Conservation (phyloP, 2,113 vertebrate species). For the Manacus vitellinus region DNA sequence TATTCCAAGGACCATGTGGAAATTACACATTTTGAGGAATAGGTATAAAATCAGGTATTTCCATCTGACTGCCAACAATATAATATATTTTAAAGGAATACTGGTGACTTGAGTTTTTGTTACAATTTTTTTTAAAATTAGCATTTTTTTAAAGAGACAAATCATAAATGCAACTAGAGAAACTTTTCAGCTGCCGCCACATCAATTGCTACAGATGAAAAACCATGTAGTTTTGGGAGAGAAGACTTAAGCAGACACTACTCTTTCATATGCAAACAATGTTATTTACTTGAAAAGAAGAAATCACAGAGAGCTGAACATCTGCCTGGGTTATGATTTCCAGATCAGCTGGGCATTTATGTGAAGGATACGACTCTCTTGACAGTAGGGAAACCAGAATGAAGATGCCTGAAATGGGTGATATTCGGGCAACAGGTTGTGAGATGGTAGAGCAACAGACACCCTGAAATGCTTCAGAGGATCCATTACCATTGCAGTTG, state of each 20-base stretch:
- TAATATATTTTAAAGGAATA: neutral
- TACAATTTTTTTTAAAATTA: neutral
- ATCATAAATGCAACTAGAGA: neutral
- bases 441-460: neutral
- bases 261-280: neutral
- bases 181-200: neutral
- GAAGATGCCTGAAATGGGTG: neutral
- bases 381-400: neutral
- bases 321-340: neutral
- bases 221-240: neutral
- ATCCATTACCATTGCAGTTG: neutral
- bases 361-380: neutral
- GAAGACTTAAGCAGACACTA: neutral
- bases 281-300: neutral
- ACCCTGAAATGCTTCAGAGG: neutral
- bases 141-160: neutral
- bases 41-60: neutral
- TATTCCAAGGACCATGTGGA: neutral
- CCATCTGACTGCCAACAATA: neutral
- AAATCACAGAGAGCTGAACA: neutral
- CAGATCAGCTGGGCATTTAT: neutral
- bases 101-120: neutral
- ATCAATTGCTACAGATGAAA: neutral
- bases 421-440: neutral
- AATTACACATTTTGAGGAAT: neutral